phyloP scores from a whole-genome alignment of 2,888 invertebrate species.

The Loripinus fragilis region DNA sequence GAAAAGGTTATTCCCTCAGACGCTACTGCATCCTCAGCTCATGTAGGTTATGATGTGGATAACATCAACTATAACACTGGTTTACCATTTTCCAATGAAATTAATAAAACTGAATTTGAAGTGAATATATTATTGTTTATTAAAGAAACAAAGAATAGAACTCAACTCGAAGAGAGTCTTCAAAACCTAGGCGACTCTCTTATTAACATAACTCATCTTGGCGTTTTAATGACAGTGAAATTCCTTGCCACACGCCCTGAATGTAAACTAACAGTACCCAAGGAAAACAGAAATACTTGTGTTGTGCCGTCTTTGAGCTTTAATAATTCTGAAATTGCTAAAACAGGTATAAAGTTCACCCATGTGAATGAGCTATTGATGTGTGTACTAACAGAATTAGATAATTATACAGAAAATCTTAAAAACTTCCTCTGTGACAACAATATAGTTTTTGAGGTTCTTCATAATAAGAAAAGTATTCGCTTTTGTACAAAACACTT shows the following conservation, averaged over 20 bases:
- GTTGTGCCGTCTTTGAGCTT: no score
- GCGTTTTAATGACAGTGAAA: no score
- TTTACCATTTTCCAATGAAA: no score
- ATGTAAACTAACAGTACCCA: not conserved
- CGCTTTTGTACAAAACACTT: not conserved
- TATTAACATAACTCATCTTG: not conserved
- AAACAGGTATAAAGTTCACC: not conserved
- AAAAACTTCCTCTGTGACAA: not conserved
- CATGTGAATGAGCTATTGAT: not conserved
- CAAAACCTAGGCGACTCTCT: not conserved
- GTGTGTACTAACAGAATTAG: not conserved
- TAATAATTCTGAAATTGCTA: not conserved
- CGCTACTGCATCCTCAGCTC: no score
- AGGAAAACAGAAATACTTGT: no score
- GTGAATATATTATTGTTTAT: not conserved
- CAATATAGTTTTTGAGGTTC: not conserved
- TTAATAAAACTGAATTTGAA: not conserved
- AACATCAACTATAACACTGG: no score
- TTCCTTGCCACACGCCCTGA: not conserved
- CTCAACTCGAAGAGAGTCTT: not conserved
- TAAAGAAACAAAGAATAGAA: not conserved
- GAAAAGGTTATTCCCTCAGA: no score
- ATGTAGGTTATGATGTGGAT: no score
- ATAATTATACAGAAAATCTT: not conserved
- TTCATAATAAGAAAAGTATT: not conserved